Evolutionary conservation across 1,140 invertebrate species (phyloP).

Genomic region (Radopholus similis): DNA sequence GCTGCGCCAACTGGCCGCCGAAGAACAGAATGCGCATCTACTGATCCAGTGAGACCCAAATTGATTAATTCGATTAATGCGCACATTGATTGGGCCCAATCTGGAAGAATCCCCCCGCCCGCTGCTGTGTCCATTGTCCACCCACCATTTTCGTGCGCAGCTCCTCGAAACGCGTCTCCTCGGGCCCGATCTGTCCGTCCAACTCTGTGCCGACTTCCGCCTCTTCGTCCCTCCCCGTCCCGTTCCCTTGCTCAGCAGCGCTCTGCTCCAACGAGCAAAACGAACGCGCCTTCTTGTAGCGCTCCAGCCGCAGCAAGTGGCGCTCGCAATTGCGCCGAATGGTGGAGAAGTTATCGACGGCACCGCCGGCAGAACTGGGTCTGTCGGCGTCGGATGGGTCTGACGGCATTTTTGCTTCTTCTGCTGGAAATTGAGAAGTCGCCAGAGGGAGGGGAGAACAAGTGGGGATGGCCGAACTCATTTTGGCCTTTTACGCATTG

Average conservation of each 20-base stretch:
- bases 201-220: neutral
- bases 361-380: neutral
- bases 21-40: no score
- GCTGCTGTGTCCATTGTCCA: no score
- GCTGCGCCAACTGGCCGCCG: no score
- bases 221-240: neutral
- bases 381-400: neutral
- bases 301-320: constrained; percentile 37
- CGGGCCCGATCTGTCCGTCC: neutral
- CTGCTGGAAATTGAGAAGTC: neutral
- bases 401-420: no score
- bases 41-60: no score
- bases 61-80: no score
- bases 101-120: no score
- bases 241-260: neutral
- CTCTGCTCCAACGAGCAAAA: constrained; percentile 39
- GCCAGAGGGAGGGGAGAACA: no score
- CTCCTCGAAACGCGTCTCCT: constrained; percentile 19
- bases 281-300: constrained; percentile 49
- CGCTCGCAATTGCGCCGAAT: constrained; percentile 16
- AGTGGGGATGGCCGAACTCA: no score
- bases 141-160: constrained; percentile 38
- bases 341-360: constrained; percentile 1
- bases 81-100: no score
- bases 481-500: no score